Conservation (phyloP, 2,113 vertebrate genomes). For the Alosa alosa region DNA sequence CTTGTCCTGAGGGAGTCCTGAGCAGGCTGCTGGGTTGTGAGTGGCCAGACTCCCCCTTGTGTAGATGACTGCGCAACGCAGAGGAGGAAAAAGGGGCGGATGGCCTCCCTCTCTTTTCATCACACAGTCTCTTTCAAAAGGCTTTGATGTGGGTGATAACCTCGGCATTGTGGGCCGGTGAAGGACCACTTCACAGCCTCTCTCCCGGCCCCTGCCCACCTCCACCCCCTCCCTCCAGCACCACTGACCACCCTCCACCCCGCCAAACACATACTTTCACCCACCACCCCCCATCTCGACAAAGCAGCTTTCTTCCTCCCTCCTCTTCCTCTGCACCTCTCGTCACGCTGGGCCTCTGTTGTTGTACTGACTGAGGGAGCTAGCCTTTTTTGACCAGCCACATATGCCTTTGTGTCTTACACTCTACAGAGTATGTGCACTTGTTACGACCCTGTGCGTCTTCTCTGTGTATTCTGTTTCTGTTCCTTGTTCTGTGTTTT, state of each 20-base stretch:
- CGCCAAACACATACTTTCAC: not conserved
- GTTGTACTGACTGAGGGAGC: not conserved
- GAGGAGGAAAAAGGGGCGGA: not conserved
- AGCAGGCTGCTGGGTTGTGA: not conserved
- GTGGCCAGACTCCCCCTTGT: not conserved
- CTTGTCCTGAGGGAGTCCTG: not conserved
- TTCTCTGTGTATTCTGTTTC: no score
- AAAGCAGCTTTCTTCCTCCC: not conserved
- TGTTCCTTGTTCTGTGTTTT: no score
- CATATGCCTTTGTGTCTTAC: not conserved
- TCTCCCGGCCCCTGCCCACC: not conserved
- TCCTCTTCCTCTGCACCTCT: not conserved
- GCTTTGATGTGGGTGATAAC: conserved; percentile 15
- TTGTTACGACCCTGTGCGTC: no score
- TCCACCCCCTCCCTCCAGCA: not conserved
- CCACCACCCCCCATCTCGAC: not conserved
- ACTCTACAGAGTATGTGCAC: no score
- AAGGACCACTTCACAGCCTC: conserved; percentile 15
- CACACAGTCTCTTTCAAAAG: conserved; percentile 1
- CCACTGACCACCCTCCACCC: not conserved
- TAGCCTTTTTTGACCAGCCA: not conserved
- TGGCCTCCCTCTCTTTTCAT: conserved; percentile 6
- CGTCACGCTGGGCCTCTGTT: not conserved
- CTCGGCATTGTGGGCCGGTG: not conserved
- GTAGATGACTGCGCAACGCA: not conserved